phyloP scores from a whole-genome alignment of 1,140 invertebrate species.

The Drosophila nasuta region DNA sequence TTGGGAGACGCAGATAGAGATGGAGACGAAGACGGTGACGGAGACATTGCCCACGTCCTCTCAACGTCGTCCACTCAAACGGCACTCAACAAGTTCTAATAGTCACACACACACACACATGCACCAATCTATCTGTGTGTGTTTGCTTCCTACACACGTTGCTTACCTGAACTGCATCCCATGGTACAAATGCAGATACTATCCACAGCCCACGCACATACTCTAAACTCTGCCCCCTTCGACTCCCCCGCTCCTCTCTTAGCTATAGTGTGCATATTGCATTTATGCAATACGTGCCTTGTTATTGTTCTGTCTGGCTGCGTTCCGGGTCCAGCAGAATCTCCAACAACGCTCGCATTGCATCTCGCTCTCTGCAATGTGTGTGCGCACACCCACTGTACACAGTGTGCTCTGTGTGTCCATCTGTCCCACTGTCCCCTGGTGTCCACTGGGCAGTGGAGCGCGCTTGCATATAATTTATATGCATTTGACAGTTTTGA shows the following conservation, averaged over 20 bases:
- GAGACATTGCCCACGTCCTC: slow-evolving; percentile 49
- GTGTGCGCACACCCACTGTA: slow-evolving; percentile 19
- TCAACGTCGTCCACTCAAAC: slow-evolving; percentile 54
- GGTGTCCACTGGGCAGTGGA: slow-evolving; percentile 55
- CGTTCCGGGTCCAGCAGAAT: slow-evolving; percentile 13
- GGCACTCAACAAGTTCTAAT: slow-evolving; percentile 77
- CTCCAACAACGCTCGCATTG: slow-evolving; percentile 2
- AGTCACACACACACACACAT: slow-evolving; percentile 46
- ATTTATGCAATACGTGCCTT: slow-evolving; percentile 81
- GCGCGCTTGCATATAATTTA: slow-evolving; percentile 80
- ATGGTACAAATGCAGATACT: neutral
- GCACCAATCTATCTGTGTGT: neutral
- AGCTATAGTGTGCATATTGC: slow-evolving; percentile 60
- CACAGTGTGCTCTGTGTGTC: too few species aligned
- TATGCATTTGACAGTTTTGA: slow-evolving; percentile 83
- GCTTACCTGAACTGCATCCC: slow-evolving; percentile 44
- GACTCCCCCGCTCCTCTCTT: neutral
- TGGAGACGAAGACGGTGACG: slow-evolving; percentile 9
- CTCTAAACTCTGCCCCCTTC: neutral
- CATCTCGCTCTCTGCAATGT: neutral
- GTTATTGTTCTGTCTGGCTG: slow-evolving; percentile 73
- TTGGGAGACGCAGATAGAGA: slow-evolving; percentile 16
- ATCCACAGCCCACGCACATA: slow-evolving; percentile 54
- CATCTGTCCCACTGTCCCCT: slow-evolving; percentile 35
- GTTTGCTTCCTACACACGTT: slow-evolving; percentile 11